These are phyloP conservation scores for Agrochola circellaris DNA, from an alignment of 2,888 invertebrate genomes.

Conservation along the genomic window DNA sequence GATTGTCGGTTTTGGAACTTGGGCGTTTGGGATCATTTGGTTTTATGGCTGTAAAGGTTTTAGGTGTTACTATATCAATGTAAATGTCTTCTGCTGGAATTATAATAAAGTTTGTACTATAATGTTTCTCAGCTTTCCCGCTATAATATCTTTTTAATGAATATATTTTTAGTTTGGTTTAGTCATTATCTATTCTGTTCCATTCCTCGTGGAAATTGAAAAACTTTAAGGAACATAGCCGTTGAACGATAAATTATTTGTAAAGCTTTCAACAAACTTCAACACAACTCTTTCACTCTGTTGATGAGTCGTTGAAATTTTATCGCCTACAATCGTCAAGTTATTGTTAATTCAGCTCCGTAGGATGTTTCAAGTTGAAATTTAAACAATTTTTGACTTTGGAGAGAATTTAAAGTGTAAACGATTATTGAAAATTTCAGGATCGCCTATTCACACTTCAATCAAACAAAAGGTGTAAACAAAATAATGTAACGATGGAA, in stretches of 20 bases:
- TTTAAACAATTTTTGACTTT: conserved; percentile 16
- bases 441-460: neutral
- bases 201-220: neutral
- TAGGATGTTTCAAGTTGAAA: conserved; percentile 11
- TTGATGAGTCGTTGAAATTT: conserved; percentile 14
- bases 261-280: conserved; percentile 3
- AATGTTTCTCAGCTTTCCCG: neutral
- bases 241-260: conserved; percentile 18
- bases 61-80: neutral
- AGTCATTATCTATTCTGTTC: neutral
- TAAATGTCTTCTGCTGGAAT: neutral
- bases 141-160: neutral
- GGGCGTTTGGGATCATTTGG: neutral
- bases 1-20: conserved; percentile 27
- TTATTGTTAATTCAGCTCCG: conserved; percentile 18
- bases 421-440: neutral
- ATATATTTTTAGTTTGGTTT: neutral
- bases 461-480: neutral
- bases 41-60: conserved; percentile 10
- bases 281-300: neutral
- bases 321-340: conserved; percentile 19
- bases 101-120: neutral
- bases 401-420: conserved; percentile 1
- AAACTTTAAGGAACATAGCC: neutral
- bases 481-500: neutral